Conservation (phyloP, 1,140 invertebrate species). For the Penaeus indicus region DNA sequence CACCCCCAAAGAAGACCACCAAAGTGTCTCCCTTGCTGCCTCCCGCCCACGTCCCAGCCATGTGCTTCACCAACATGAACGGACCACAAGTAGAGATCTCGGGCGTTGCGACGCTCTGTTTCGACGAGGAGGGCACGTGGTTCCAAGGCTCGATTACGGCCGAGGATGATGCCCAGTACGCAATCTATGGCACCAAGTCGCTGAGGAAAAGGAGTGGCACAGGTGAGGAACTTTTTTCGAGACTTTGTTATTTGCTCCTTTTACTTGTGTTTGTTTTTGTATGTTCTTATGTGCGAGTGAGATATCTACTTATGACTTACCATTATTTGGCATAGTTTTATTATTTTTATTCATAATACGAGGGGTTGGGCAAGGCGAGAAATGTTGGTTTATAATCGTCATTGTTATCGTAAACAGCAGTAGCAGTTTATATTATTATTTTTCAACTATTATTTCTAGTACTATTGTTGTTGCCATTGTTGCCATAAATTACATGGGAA, state of each 20-base stretch:
- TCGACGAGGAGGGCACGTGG: conserved; percentile 69
- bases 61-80: conserved; percentile 52
- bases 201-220: conserved; percentile 32
- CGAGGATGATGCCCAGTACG: conserved; percentile 68
- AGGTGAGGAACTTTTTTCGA: conserved; percentile 12
- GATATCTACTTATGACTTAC: too few species aligned
- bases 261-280: background rate
- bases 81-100: conserved; percentile 65
- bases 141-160: conserved; percentile 69
- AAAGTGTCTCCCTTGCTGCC: background rate
- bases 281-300: too few species aligned
- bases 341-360: too few species aligned
- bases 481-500: too few species aligned
- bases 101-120: conserved; percentile 70
- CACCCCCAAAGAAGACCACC: background rate
- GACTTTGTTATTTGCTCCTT: background rate
- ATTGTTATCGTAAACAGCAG: too few species aligned
- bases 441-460: too few species aligned
- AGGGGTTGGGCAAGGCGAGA: too few species aligned
- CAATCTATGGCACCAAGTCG: conserved; percentile 57
- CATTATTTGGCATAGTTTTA: too few species aligned
- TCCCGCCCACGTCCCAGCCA: background rate
- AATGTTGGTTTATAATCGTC: too few species aligned
- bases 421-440: too few species aligned
- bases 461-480: too few species aligned